Evolutionary conservation across 2,888 invertebrate genomes (phyloP), one percentile per base, ranked within the genome.

Genomic region (Amblyteles armatorius): DNA sequence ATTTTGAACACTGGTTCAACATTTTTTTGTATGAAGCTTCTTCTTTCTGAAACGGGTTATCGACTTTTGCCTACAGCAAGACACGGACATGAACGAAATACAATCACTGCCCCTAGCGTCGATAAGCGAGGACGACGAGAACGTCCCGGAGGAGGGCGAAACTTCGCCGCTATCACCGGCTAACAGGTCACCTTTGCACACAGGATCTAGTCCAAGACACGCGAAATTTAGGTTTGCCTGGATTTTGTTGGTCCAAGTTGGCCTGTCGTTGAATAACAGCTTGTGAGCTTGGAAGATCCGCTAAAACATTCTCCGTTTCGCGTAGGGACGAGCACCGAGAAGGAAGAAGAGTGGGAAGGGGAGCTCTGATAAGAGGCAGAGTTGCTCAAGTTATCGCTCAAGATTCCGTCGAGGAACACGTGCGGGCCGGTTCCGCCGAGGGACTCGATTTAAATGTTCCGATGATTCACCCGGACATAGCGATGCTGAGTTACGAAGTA

Each of bases 91-190:
- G 82, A 97, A 97, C 89, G 97, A 97, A 11, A 95, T 96, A 76
- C 97, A 98, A 1, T 97, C 98, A 1, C 94, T 98, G 87, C 97
- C 98, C 0, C 94, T 98, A 65, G 99, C 99, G 2, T 98, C 98
- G 52, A 99, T 99, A 92, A 98, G 98, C 83, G 99, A 99, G 94
- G 99, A 99, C 89, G 99, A 99, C 91, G 99, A 98, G 93, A 98
- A 98, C 90, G 94, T 95, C 33, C 96, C 96, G 36, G 97, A 97
- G 50, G 98, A 98, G 82, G 96, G 96, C 44, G 95, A 95, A 90
- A 95, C 95, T 11, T 96, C 96, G 5, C 95, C 96, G 0, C 89
- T 94, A n/a, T 95, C 96, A 69, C 96, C 96, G 36, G 96, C 95
- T 79, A 96, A 95, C 90, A 94, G 93, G 91, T 95, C 96, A 29